phyloP scores from a whole-genome alignment of 2,113 vertebrate genomes.

The Serilophus lunatus region DNA sequence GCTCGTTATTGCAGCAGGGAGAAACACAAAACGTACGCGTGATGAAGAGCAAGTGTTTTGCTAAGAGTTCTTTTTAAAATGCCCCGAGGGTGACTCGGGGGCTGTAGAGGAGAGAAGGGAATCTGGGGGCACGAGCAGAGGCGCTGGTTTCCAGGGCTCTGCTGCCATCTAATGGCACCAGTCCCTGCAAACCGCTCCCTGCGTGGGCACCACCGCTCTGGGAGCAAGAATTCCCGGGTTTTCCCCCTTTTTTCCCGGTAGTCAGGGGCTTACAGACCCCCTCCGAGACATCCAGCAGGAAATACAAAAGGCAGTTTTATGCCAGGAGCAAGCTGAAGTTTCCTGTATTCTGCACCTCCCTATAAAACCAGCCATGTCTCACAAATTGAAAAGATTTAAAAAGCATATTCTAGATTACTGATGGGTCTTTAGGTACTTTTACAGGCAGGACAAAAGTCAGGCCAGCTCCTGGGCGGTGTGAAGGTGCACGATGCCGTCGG shows the following conservation, averaged over 20 bases:
- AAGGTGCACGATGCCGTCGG: accelerated
- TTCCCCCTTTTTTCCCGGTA: accelerated
- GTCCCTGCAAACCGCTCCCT: accelerated
- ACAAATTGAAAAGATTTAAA: background rate
- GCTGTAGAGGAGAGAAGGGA: accelerated
- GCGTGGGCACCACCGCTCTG: accelerated
- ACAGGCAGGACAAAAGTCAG: background rate
- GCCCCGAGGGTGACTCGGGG: accelerated
- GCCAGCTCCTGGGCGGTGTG: background rate
- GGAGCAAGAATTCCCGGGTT: accelerated
- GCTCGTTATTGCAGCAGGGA: too few species aligned
- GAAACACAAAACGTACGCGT: accelerated
- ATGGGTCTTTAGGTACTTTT: background rate
- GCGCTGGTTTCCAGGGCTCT: background rate
- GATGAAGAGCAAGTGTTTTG: background rate
- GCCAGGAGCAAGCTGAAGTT: too few species aligned
- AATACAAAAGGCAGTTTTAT: accelerated
- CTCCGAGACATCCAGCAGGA: accelerated
- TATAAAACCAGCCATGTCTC: background rate
- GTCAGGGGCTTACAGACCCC: accelerated
- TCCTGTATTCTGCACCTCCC: background rate
- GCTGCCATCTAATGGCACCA: background rate
- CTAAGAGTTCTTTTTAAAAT: background rate
- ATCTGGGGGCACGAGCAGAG: background rate
- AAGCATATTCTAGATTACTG: background rate